Evolutionary conservation across 2,888 invertebrate species (phyloP), one percentile per base, ranked within the genome.

Genomic region (Diaprepes abbreviatus): DNA sequence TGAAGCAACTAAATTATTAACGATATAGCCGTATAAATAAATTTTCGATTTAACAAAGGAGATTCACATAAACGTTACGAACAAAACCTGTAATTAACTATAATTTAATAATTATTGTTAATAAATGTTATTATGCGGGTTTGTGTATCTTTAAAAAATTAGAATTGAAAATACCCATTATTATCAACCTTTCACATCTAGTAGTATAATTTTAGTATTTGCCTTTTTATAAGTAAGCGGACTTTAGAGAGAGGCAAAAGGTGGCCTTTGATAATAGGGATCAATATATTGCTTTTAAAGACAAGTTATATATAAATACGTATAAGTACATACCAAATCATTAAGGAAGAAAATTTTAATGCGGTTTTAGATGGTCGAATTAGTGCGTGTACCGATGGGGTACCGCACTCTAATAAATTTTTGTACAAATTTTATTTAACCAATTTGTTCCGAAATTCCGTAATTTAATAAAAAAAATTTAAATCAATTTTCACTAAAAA

Each of bases 41-140:
- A 63, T 38, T n/a, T 63, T 50, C 24, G 55, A 64, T 24, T 64
- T 40, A 64, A 64, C 64, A 64, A 64, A 64, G 40, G 64, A 55
- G 64, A 54, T 55, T 64, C 64, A 33, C 54, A 43, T 64, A 64
- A 64, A 64, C 45, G 38, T 55, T 45, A 33, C 33, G 21, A 54
- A 43, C 54, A 16, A 33, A 64, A 55, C 64, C 64, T 55, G 28
- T 45, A 64, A 64, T 64, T 64, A 64, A 28, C 54, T 43, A 54
- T 54, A 54, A 40, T 55, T 43, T 64, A 64, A 64, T 64, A 54
- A 64, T 64, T 64, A 63, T 63, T 55, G 55, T 64, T 64, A 55
- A 64, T 64, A 64, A 64, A 64, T 55, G 64, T 43, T 64, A 64
- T 64, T 55, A 64, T 64, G 64, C 64, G 64, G 64, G 64, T 55